These are phyloP conservation scores for Perca schrenkii DNA, from an alignment of 2,113 vertebrate genomes.

Conservation along the genomic window DNA sequence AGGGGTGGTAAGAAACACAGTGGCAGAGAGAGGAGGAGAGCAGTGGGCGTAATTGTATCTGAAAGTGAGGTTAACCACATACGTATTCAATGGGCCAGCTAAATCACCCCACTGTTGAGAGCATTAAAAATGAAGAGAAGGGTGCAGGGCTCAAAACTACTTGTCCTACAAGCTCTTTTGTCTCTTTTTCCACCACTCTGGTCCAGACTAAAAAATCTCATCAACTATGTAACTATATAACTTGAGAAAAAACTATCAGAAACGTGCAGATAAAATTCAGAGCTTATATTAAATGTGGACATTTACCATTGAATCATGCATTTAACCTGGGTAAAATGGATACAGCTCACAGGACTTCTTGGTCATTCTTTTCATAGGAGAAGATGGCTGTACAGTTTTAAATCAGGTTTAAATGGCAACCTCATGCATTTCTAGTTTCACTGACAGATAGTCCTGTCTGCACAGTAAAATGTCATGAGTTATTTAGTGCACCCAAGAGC, in stretches of 20 bases:
- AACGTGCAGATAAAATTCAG: background rate
- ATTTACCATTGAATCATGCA: slow-evolving; percentile 20
- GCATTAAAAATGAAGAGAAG: slow-evolving; percentile 44
- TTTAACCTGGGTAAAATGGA: slow-evolving; percentile 20
- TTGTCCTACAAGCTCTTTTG: slow-evolving; percentile 22
- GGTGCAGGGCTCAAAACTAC: slow-evolving; percentile 31
- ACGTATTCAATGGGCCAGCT: slow-evolving; percentile 33
- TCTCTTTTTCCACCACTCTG: background rate
- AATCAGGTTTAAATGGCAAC: slow-evolving; percentile 15
- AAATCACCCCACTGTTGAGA: slow-evolving; percentile 46
- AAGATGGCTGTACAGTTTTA: background rate
- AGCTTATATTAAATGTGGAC: slow-evolving; percentile 14
- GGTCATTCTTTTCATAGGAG: slow-evolving; percentile 14
- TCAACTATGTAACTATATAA: background rate
- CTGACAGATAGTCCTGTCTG: slow-evolving; percentile 36
- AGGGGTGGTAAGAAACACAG: slow-evolving; percentile 53
- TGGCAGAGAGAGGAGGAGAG: slow-evolving; percentile 37
- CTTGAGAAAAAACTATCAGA: background rate
- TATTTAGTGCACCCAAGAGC: slow-evolving; percentile 44
- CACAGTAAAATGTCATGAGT: slow-evolving; percentile 54
- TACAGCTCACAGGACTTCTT: background rate
- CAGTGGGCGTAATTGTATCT: slow-evolving; percentile 63
- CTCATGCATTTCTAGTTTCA: slow-evolving; percentile 26
- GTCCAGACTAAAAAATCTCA: background rate
- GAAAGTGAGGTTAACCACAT: slow-evolving; percentile 73